Evolutionary conservation across 2,113 vertebrate species (phyloP).

Genomic region (Motacilla tschutschensis): DNA sequence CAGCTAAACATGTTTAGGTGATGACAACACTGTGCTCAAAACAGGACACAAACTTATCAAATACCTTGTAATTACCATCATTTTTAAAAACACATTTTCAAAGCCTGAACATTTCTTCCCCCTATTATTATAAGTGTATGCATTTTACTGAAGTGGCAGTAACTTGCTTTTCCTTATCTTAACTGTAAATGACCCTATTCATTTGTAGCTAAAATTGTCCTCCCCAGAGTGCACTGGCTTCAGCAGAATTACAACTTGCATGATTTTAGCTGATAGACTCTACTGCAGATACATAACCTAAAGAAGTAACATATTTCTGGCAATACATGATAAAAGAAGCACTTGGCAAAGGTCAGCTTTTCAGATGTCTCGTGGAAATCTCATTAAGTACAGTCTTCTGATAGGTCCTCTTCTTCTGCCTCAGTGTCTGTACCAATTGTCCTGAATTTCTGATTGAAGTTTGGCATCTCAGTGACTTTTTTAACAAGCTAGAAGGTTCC

Average conservation of each 20-base stretch:
- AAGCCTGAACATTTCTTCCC: not conserved
- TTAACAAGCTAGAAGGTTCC: not conserved
- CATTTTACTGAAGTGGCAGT: not conserved
- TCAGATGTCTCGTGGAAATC: slow-evolving; percentile 12
- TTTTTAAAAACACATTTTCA: not conserved
- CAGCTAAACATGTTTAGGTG: not conserved
- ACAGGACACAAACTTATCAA: not conserved
- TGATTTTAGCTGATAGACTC: not conserved
- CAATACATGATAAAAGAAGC: slow-evolving; percentile 6
- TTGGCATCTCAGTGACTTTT: not conserved
- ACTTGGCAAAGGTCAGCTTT: slow-evolving; percentile 39
- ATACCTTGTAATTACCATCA: not conserved
- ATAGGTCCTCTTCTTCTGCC: not conserved
- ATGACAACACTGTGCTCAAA: not conserved
- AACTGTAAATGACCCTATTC: not conserved
- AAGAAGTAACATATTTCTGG: slow-evolving; percentile 12
- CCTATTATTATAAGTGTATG: not conserved
- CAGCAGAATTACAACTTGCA: not conserved
- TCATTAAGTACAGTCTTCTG: slow-evolving; percentile 12
- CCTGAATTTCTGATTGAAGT: slow-evolving; percentile 10
- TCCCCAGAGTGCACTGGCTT: not conserved
- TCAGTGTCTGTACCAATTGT: not conserved
- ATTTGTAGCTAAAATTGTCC: not conserved
- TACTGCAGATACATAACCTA: not conserved
- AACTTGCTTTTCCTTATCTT: not conserved